phyloP scores from a whole-genome alignment of 2,888 invertebrate species.

The Clivina fossor region DNA sequence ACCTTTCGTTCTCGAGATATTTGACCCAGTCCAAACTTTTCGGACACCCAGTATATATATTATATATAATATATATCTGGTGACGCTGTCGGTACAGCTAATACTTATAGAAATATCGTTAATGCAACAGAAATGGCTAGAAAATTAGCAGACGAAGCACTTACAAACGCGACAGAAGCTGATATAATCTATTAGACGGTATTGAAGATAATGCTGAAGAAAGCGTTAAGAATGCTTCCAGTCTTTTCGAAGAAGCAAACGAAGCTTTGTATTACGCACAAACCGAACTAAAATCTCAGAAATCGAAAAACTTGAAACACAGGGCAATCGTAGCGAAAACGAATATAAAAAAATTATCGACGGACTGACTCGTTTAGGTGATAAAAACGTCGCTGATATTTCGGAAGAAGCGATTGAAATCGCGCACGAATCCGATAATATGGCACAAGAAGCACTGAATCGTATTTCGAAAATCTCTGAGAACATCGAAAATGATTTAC shows the following conservation, averaged over 20 bases:
- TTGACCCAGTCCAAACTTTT: too few relatives aligned
- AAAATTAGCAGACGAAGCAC: slow-evolving; percentile 67
- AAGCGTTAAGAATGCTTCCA: slow-evolving; percentile 55
- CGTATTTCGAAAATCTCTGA: slow-evolving; percentile 46
- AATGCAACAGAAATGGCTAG: slow-evolving; percentile 70
- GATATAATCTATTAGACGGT: too few relatives aligned
- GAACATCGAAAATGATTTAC: slow-evolving; percentile 54
- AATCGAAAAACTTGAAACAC: slow-evolving; percentile 55
- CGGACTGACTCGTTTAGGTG: slow-evolving; percentile 13
- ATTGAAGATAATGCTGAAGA: slow-evolving; percentile 55
- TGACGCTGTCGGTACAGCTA: slow-evolving; percentile 82
- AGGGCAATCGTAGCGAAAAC: slow-evolving; percentile 59
- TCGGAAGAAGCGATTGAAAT: slow-evolving; percentile 52
- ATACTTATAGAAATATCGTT: slow-evolving; percentile 83
- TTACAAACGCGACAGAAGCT: slow-evolving; percentile 58
- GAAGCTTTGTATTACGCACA: slow-evolving; percentile 53
- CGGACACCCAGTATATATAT: too few relatives aligned
- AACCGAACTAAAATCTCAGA: slow-evolving; percentile 58
- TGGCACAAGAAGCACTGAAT: slow-evolving; percentile 49
- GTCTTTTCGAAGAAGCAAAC: slow-evolving; percentile 55
- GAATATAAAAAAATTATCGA: slow-evolving; percentile 46
- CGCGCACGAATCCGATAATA: slow-evolving; percentile 49
- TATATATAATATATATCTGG: too few relatives aligned
- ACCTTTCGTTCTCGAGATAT: too few relatives aligned
- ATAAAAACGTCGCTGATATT: slow-evolving; percentile 41